Conservation (phyloP, 2,797 vertebrate species). For the Anguilla marmorata region DNA sequence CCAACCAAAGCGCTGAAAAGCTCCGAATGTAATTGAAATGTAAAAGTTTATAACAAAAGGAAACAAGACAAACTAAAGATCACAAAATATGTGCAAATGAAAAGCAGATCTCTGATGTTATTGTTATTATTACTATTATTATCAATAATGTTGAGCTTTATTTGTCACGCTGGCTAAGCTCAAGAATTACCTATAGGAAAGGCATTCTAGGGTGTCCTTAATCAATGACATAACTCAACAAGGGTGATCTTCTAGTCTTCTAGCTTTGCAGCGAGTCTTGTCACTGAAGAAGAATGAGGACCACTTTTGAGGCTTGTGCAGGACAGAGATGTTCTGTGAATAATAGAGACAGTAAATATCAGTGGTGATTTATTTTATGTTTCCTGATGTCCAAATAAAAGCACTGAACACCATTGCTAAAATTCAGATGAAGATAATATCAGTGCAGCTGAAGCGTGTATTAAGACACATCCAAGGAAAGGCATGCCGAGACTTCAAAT, state of each 20-base stretch:
- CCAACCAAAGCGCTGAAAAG: too few relatives aligned
- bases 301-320: neutral
- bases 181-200: neutral
- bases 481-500: neutral
- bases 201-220: neutral
- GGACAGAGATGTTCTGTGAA: neutral
- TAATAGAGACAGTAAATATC: neutral
- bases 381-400: slow-evolving; percentile 4
- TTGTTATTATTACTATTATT: too few relatives aligned
- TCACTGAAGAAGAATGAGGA: neutral
- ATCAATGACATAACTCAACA: neutral
- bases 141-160: neutral
- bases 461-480: neutral
- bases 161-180: neutral
- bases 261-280: neutral
- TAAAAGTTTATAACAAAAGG: too few relatives aligned
- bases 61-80: too few relatives aligned
- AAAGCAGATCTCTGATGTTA: too few relatives aligned
- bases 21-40: too few relatives aligned
- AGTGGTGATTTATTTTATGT: neutral
- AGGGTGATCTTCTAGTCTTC: neutral
- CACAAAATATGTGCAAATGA: too few relatives aligned
- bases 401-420: neutral
- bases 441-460: neutral
- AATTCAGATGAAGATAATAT: neutral